Evolutionary conservation across 2,888 invertebrate genomes (phyloP), one percentile per base, ranked within the genome.

Genomic region (Biston stratarius): DNA sequence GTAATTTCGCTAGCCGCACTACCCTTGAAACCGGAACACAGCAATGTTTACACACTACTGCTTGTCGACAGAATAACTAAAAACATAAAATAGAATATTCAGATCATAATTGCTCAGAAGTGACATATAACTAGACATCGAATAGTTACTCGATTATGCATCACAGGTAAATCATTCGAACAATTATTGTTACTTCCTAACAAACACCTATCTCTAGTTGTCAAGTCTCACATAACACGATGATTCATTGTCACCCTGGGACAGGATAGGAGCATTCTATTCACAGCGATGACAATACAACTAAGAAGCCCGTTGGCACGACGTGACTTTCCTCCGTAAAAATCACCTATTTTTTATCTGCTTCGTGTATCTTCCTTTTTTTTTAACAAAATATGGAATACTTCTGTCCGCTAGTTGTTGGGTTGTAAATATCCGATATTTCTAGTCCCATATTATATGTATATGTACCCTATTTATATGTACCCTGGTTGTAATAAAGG

Each of bases 281-380:
- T 87, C 86, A 85, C 72, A 77, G 73, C 77, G 77, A 73, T 74
- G 73, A 86, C 86, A 86, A 85, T 85, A 81, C 82, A 80, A 76
- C 73, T 75, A 73, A 72, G 77, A 61, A 78, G 76, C 77, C 79
- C 79, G 80, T 80, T 79, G 79, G 76, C 73, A 72, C 75, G 73
- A 80, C 82, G 78, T 83, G 83, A 83, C 83, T 80, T 72, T 70
- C 69, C 76, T 78, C 70, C 66, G 73, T 74, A 81, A 78, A 75
- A 69, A 71, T 71, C 65, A 67, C 64, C 58, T 67, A 72, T 74
- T 70, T 75, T 60, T 70, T 73, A 72, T 60, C 64, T 56, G 51
- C 55, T 58, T 38, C 52, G 15, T 69, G 57, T 59, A 65, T 58
- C 34, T 58, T 49, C 45, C 45, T 56, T 47, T 65, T 45, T 57